Base-by-base conservation (phyloP, 1,140 invertebrate species). In the Bilobella aurantiaca region DNA sequence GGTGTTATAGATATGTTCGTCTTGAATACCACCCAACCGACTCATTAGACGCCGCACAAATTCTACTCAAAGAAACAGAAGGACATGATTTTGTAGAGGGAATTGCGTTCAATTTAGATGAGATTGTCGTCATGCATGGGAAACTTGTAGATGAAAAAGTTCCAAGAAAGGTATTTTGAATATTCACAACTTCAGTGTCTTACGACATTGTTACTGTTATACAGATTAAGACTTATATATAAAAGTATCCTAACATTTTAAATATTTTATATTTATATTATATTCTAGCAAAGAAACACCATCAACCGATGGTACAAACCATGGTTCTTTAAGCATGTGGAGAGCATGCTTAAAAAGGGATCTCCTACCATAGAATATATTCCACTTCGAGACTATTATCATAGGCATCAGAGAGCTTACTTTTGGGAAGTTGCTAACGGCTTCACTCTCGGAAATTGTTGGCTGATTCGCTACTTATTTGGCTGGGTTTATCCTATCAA, bases 341-440 rank as follows among this genome's bases (percentile, higher is more conserved):
- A 62, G 25, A 37, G 29, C 25, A 23, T 42, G 12, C 25, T 34
- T 3, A 14, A 42, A 21, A 37, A 28, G 25, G 28, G 58, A n/a
- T 2, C 3, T 23, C 18, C 18, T 18, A 3, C n/a, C 5, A 74
- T 69, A 1, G 89, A 91, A 73, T 90, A 86, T 74, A 87, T 91
- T 65, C 89, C 89, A 0, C 74, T 90, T 0, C 75, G 86, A 64
- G 85, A 91, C 73, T 91, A 91, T 76, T 90, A 89, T 73, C 89
- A 91, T 74, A 79, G 89, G 65, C 89, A 91, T 70, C 87, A 87
- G 0, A 81, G 82, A 69, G 85, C 87, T 66, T 81, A 91, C 58
- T 91, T 92, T 77, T 92, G 89, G 89, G 42, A 28, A 12, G 3
- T 29, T 16, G 2, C 46, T 5, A 21, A 18, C 18, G 3, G 8